Conservation (phyloP, 2,888 invertebrate genomes). For the Erebia epiphron region DNA sequence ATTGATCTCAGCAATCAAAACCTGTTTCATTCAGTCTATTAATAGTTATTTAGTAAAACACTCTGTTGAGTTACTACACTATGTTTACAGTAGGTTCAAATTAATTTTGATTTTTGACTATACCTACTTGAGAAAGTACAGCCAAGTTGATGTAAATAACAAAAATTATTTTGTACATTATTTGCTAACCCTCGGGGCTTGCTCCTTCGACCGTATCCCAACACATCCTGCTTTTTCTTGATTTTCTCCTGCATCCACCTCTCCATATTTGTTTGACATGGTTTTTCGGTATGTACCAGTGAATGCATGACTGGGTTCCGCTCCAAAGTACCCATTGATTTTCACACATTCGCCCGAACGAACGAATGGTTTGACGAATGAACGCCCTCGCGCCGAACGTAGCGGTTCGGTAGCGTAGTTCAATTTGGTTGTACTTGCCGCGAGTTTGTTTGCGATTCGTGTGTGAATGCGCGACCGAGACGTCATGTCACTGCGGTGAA, state of each 20-base stretch:
- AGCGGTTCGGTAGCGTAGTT: too few relatives aligned
- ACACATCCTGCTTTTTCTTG: slow-evolving; percentile 48
- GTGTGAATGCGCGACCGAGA: slow-evolving; percentile 54
- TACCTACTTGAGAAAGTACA: slow-evolving; percentile 63
- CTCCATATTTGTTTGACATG: slow-evolving; percentile 54
- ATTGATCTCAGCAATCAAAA: background rate
- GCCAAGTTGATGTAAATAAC: slow-evolving; percentile 65
- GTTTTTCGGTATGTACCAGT: slow-evolving; percentile 47
- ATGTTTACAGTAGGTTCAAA: background rate
- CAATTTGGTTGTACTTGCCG: slow-evolving; percentile 78
- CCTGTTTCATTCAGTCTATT: too few relatives aligned
- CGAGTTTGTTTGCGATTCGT: slow-evolving; percentile 67
- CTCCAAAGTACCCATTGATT: slow-evolving; percentile 28
- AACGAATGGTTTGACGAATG: slow-evolving; percentile 38
- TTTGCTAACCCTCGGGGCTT: slow-evolving; percentile 71
- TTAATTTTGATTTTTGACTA: background rate
- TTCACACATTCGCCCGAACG: slow-evolving; percentile 38
- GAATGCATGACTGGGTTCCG: slow-evolving; percentile 49
- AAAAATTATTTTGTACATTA: slow-evolving; percentile 43
- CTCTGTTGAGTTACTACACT: too few relatives aligned
- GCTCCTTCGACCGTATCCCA: slow-evolving; percentile 52
- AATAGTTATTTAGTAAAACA: too few relatives aligned
- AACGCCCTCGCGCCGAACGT: slow-evolving; percentile 26
- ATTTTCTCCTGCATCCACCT: slow-evolving; percentile 62
- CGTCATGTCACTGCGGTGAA: slow-evolving; percentile 57